These are phyloP conservation scores for Orchestes rusci DNA, from an alignment of 2,888 invertebrate genomes.

Conservation along the genomic window DNA sequence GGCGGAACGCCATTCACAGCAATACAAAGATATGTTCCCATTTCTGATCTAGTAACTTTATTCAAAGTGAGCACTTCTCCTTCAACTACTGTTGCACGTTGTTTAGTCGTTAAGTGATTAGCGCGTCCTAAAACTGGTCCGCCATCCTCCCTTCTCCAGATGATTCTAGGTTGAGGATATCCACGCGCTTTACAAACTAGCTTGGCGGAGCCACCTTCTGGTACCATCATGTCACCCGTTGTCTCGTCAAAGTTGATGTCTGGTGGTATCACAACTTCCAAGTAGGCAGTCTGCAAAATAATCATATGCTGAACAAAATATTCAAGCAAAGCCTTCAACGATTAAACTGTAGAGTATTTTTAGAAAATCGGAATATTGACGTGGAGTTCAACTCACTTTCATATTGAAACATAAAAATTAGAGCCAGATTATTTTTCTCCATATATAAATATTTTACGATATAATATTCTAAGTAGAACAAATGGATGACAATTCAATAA, in stretches of 20 bases:
- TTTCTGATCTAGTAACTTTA: constrained; percentile 82
- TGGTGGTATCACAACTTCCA: constrained; percentile 88
- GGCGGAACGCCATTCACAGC: constrained; percentile 85
- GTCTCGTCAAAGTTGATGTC: constrained; percentile 86
- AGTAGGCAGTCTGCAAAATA: constrained; percentile 49
- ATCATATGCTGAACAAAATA: background rate
- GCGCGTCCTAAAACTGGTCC: constrained; percentile 72
- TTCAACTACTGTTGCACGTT: constrained; percentile 68
- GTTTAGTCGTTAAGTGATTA: constrained; percentile 60
- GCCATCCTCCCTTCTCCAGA: constrained; percentile 83
- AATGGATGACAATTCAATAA: no score
- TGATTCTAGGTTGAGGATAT: constrained; percentile 75
- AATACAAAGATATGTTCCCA: constrained; percentile 79
- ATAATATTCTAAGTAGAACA: no score
- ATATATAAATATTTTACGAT: no score
- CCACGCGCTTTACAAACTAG: constrained; percentile 80
- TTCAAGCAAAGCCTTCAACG: background rate
- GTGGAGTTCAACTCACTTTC: no score
- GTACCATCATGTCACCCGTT: constrained; percentile 89
- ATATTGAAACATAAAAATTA: no score
- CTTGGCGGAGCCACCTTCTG: constrained; percentile 86
- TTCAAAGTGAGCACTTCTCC: constrained; percentile 75
- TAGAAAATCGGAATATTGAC: no score
- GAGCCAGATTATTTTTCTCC: no score
- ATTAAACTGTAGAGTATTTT: no score